A percentile compares a stretch with the other conserved stretches of the same genome.
phyloP scores from a whole-genome alignment of 2,888 invertebrate genomes.

The Pycnomerus fuliginosus region DNA sequence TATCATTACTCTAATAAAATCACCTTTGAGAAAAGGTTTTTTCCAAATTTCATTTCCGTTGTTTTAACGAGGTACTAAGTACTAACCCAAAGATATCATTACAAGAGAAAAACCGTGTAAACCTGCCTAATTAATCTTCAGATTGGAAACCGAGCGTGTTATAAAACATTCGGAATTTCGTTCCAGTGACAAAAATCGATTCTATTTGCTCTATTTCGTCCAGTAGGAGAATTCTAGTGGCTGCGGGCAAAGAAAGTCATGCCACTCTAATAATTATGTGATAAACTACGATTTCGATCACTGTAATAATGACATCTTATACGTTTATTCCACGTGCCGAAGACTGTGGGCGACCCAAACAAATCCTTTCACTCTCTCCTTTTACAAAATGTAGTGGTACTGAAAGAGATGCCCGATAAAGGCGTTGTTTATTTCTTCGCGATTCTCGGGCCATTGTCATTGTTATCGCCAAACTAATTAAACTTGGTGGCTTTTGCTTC shows the following conservation, averaged over 20 bases:
- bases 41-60: too few relatives aligned
- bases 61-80: too few relatives aligned
- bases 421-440: constrained; percentile 6
- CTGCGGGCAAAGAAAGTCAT: constrained; percentile 44
- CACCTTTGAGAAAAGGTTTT: too few relatives aligned
- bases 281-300: constrained; percentile 42
- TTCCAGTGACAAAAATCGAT: constrained; percentile 30
- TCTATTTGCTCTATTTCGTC: constrained; percentile 36
- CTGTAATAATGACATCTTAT: constrained; percentile 43
- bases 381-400: constrained; percentile 18
- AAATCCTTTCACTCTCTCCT: constrained; percentile 30
- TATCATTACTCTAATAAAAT: too few relatives aligned
- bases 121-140: too few relatives aligned
- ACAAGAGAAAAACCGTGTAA: too few relatives aligned
- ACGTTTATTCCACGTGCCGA: constrained; percentile 30
- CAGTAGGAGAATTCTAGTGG: constrained; percentile 26
- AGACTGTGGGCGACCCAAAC: constrained; percentile 26
- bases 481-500: too few relatives aligned
- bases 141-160: too few relatives aligned
- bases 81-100: too few relatives aligned
- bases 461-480: too few relatives aligned
- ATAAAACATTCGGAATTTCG: constrained; percentile 3
- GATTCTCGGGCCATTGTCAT: too few relatives aligned
- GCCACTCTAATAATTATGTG: constrained; percentile 45
- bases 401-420: constrained; percentile 18